These are phyloP conservation scores for Meliscaeva auricollis DNA, from an alignment of 2,888 invertebrate species.

Conservation along the genomic window DNA sequence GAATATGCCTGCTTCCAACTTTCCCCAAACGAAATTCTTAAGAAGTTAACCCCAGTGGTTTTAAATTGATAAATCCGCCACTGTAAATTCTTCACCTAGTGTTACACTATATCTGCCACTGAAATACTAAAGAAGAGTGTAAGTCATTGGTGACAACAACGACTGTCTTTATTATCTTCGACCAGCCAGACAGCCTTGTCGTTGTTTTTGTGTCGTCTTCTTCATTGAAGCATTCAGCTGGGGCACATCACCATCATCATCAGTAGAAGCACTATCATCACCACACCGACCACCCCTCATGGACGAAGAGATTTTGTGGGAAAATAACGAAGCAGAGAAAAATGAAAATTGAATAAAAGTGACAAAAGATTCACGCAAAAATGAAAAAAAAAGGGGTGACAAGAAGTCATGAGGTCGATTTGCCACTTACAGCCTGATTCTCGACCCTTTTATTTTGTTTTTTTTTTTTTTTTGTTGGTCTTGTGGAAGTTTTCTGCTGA, in stretches of 20 bases:
- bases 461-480: constrained; percentile 16
- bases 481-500: constrained; percentile 38
- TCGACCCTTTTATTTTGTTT: constrained; percentile 28
- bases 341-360: constrained; percentile 69
- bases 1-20: no score
- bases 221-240: constrained; percentile 37
- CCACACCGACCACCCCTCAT: neutral
- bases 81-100: neutral
- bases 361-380: constrained; percentile 49
- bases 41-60: no score
- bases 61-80: neutral
- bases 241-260: constrained; percentile 45
- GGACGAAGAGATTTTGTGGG: constrained; percentile 41
- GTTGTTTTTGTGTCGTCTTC: neutral
- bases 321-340: constrained; percentile 37
- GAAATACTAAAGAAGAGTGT: constrained; percentile 36
- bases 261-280: constrained; percentile 16
- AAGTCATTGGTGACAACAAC: constrained; percentile 65
- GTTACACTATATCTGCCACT: neutral
- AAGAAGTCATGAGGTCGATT: constrained; percentile 68
- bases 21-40: no score
- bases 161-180: constrained; percentile 74
- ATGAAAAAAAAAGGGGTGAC: constrained; percentile 60
- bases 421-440: constrained; percentile 57
- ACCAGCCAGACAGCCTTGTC: constrained; percentile 61